Evolutionary conservation across 2,888 invertebrate genomes (phyloP), one percentile per base, ranked within the genome.

Genomic region (Melipona bicolor): DNA sequence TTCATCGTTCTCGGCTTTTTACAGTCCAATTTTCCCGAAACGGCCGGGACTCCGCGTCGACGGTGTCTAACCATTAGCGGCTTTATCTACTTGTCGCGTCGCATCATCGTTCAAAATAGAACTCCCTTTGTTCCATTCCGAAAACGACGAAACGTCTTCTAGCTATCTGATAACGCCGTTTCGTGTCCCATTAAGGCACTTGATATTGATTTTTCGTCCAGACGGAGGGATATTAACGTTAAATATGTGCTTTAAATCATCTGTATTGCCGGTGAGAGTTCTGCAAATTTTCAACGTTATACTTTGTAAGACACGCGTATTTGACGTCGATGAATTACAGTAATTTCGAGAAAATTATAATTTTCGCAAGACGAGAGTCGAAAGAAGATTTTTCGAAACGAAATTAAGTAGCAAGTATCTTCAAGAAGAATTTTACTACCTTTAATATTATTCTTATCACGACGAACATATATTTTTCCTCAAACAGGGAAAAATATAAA

Each of bases 31-130:
- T 62, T 59, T 70, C 61, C 24, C 36, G 68, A 79, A 82, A 77
- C 64, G 69, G 78, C 62, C 62, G 59, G 11, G 9, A 43, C 36
- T 36, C 27, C 32, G 69, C 72, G 67, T 86, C 71, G 24, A 69
- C 79, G 17, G 17, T 75, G 79, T 15, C 59, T 65, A 64, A 73
- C 68, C 75, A 65, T 68, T 65, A 52, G 15, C 21, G 32, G 15
- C 19, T 69, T 76, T 85, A 81, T 85, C 76, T 69, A 70, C 61
- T 78, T 27, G 49, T 61, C 24, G 56, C 67, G 24, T 15, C 62
- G 67, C 52, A 59, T 75, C 64, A 59, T 49, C 61, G 61, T 49
- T 73, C 32, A 11, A 81, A 73, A 59, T 68, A 64, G 72, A 61
- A 83, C 43, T 65, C 17, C 27, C 67, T 74, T 83, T 71, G 77